Percentiles rank a stretch among this genome's conserved stretches.
Conservation (phyloP, 1,140 invertebrate species). For the Pachypeltis micranthus region DNA sequence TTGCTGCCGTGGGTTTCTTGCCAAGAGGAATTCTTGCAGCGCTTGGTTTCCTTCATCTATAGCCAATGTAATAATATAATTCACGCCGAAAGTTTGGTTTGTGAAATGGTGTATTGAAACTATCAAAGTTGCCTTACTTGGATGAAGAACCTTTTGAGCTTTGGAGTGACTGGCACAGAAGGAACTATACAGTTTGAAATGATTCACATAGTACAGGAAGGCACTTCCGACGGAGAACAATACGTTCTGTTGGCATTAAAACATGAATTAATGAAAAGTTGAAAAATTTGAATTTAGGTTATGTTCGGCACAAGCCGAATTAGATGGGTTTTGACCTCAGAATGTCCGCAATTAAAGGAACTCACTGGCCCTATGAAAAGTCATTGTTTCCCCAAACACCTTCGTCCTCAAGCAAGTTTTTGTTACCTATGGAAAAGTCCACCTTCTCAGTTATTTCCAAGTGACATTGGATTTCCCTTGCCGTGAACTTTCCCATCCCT, state of each 20-base stretch:
- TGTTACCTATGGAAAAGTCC: too few species aligned
- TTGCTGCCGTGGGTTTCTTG: constrained; percentile 87
- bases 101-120: constrained; percentile 12
- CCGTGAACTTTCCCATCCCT: too few species aligned
- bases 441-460: too few species aligned
- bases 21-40: constrained; percentile 84
- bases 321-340: too few species aligned
- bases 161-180: constrained; percentile 98
- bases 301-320: too few species aligned
- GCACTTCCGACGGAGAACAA: constrained; percentile 92
- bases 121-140: constrained; percentile 84
- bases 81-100: too few species aligned
- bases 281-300: constrained; percentile 31
- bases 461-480: too few species aligned
- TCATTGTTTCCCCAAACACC: too few species aligned
- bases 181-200: constrained; percentile 97
- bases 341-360: too few species aligned
- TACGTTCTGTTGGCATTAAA: constrained; percentile 87
- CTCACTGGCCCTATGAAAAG: too few species aligned
- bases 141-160: constrained; percentile 96
- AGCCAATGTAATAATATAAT: background rate
- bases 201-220: constrained; percentile 94
- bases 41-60: constrained; percentile 89
- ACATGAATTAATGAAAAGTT: too few species aligned
- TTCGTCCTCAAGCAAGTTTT: background rate